A percentile compares a stretch with the other conserved stretches of the same genome.
Conservation (phyloP, 2,113 vertebrate species). For the Tangachromis dhanisi region DNA sequence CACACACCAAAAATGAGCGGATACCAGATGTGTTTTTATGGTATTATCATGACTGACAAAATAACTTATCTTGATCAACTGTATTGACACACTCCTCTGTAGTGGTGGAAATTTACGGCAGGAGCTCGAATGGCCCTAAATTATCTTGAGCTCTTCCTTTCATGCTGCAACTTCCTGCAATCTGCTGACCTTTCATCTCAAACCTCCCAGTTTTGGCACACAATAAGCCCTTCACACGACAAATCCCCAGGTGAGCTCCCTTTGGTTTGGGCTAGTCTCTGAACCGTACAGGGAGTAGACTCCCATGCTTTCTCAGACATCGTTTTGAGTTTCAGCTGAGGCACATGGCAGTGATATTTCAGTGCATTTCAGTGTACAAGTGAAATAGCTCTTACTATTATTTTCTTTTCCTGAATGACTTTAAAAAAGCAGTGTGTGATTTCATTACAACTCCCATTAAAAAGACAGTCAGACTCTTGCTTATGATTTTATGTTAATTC, state of each 20-base stretch:
- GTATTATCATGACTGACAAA: not conserved
- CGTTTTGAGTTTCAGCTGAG: not conserved
- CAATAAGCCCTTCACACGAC: not conserved
- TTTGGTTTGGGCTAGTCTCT: conserved; percentile 15
- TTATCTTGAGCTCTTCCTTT: conserved; percentile 20
- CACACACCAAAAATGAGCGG: not conserved
- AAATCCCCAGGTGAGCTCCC: conserved; percentile 15
- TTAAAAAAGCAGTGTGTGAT: not conserved
- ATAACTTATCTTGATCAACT: not conserved
- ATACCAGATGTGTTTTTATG: not conserved
- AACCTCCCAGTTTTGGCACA: conserved; percentile 6
- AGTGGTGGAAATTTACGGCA: not conserved
- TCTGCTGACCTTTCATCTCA: conserved; percentile 48
- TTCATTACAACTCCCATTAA: not conserved
- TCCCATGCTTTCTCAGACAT: not conserved
- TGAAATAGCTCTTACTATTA: not conserved
- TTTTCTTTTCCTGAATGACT: not conserved
- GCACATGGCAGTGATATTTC: not conserved
- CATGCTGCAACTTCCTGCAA: conserved; percentile 36
- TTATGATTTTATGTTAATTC: not conserved
- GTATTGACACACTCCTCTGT: not conserved
- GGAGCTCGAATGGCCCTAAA: not conserved
- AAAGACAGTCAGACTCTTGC: not conserved
- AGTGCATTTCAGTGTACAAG: not conserved
- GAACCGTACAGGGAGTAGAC: not conserved